phyloP scores from a whole-genome alignment of 2,113 vertebrate genomes.

The Dromaius novaehollandiae region DNA sequence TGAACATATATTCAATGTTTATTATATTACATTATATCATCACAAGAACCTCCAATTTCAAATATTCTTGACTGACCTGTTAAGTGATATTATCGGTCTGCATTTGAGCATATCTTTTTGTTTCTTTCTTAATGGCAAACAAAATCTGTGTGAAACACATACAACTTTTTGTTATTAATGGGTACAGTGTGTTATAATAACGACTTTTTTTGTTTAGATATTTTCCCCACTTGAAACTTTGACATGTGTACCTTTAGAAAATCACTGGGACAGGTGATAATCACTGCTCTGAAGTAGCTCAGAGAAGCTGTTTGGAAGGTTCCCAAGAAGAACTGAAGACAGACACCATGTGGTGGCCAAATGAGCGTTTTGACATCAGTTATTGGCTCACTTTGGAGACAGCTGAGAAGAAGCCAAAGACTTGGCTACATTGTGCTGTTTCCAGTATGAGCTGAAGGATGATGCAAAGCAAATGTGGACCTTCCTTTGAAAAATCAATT shows the following conservation, averaged over 20 bases:
- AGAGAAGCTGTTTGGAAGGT: conserved; percentile 28
- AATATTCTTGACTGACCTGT: background rate
- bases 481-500: conserved; percentile 6
- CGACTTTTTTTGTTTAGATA: background rate
- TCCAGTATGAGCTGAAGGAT: conserved; percentile 28
- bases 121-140: background rate
- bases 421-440: background rate
- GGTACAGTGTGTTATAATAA: rapidly evolving
- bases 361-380: conserved; percentile 45
- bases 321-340: conserved; percentile 17
- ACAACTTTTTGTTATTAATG: background rate
- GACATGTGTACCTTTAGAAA: background rate
- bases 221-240: background rate
- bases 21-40: background rate
- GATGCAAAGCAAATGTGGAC: conserved; percentile 55
- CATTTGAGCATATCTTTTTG: background rate
- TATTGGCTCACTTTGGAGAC: conserved; percentile 23
- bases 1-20: background rate
- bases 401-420: conserved; percentile 34
- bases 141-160: background rate
- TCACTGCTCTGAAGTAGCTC: conserved; percentile 1
- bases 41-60: background rate
- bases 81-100: background rate
- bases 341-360: conserved; percentile 34
- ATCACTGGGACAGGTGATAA: conserved; percentile 44